Evolutionary conservation across 2,113 vertebrate species (phyloP).

Genomic region (cattle (Bos taurus)): ARS-UCD2.0 NC_037338.1:101657501-101658000

Average conservation of each 20-base stretch:
- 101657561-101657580: neutral
- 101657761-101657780: neutral
- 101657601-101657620: neutral
- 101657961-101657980: neutral
- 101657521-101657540: neutral
- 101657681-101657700: neutral
- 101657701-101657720: neutral
- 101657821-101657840: neutral
- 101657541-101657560: neutral
- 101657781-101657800: neutral
- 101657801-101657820: neutral
- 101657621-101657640: neutral
- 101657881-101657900: fast-evolving
- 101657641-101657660: neutral
- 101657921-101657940: fast-evolving
- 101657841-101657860: fast-evolving
- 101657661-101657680: too few relatives aligned
- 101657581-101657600: neutral
- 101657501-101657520: neutral
- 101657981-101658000: neutral
- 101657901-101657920: neutral
- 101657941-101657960: fast-evolving
- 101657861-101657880: neutral
- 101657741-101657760: neutral
- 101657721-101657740: neutral